Base-by-base conservation (phyloP, 2,797 vertebrate genomes). In the Lophura swinhoii region DNA sequence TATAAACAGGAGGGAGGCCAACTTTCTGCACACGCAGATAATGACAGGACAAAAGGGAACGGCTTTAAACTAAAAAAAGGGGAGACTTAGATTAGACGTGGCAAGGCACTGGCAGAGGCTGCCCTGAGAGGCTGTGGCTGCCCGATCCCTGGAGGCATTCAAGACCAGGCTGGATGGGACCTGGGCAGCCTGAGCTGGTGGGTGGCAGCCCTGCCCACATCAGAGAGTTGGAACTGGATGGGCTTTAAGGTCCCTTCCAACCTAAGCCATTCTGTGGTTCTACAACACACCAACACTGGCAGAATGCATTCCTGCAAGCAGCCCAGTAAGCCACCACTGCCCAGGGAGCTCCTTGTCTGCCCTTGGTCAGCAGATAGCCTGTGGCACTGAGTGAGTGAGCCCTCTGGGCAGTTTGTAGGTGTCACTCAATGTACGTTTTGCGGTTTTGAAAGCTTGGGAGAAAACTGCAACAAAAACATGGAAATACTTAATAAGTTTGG, bases 361-460 rank as follows among this genome's bases (percentile, higher is more conserved):
- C 63, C 43, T 41, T 26, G 18, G 6, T 24, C 14, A 58, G 35
- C 28, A 53, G 16, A 53, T 10, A 53, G 28, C 51, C 51, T 16
- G 16, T 17, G 9, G 51, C 51, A 53, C 6, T 53, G 51, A 15
- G 51, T 6, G 6, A 16, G 51, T 29, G 51, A 16, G 16, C 28
- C 14, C 18, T 63, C 46, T 14, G 23, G 12, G 18, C 53, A 46
- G 49, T 1, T 16, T 6, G 68, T 1, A 0, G 0, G 14, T 59
- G 11, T 37, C 29, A 8, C 33, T 39, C 35, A 28, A 18, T 24
- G 55, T 28, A 35, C 49, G 31, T 64, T 22, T 60, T 2, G 18
- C 2, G 18, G 53, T 73, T 78, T 33, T 69, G 9, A 64, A 68
- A 92, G 43, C 29, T 1, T 43, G 9, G 6, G 9, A 84, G n/a